A percentile compares a stretch with the other conserved stretches of the same genome.
phyloP scores from a whole-genome alignment of 2,888 invertebrate genomes.

The Drosophila koepferae region DNA sequence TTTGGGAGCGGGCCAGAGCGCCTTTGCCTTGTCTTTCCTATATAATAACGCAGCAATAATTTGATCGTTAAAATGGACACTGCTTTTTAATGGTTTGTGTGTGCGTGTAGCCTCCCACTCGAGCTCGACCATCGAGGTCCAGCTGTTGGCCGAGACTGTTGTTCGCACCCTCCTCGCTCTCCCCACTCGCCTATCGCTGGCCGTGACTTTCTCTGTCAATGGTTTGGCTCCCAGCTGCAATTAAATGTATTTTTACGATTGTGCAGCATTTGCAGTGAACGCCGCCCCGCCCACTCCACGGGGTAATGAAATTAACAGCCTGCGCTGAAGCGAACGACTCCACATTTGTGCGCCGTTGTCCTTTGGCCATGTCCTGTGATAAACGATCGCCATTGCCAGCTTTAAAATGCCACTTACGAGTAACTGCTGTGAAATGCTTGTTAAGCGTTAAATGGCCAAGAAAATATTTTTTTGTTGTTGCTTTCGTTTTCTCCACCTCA shows the following conservation, averaged over 20 bases:
- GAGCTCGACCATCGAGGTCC: neutral
- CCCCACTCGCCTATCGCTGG: neutral
- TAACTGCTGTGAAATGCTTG: conserved; percentile 68
- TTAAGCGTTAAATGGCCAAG: conserved; percentile 74
- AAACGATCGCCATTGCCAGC: conserved; percentile 70
- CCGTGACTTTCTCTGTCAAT: conserved; percentile 25
- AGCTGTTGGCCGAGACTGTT: neutral
- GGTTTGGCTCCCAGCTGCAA: conserved; percentile 65
- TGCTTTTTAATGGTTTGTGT: conserved; percentile 59
- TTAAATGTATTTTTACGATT: conserved; percentile 80
- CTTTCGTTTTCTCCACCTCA: neutral
- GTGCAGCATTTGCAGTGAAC: conserved; percentile 67
- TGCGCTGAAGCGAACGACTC: conserved; percentile 13
- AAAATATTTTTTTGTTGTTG: conserved; percentile 36
- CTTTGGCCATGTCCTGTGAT: conserved; percentile 49
- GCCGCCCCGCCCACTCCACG: neutral
- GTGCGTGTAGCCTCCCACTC: conserved; percentile 5
- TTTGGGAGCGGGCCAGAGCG: neutral
- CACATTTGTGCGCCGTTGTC: conserved; percentile 28
- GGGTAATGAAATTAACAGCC: conserved; percentile 70
- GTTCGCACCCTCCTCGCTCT: neutral
- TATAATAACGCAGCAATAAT: conserved; percentile 69
- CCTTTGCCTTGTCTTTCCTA: conserved; percentile 16
- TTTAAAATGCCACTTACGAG: conserved; percentile 78
- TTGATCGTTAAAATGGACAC: conserved; percentile 79